phyloP scores from a whole-genome alignment of 2,888 invertebrate species.

The Globia sparganii region DNA sequence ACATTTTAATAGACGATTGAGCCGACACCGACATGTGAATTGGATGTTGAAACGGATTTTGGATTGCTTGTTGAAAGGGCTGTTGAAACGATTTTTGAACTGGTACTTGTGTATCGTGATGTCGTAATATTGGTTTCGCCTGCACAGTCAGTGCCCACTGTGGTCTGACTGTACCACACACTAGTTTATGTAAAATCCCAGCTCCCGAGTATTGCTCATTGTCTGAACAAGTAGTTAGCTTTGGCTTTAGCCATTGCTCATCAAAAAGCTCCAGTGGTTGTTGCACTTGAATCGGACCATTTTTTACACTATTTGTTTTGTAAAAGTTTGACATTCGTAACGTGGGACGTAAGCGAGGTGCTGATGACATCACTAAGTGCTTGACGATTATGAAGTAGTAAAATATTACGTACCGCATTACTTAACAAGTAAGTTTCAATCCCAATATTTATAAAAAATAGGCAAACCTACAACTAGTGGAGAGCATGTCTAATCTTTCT shows the following conservation, averaged over 20 bases:
- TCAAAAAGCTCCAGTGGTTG: neutral
- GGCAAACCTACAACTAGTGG: neutral
- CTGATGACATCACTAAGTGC: conserved; percentile 18
- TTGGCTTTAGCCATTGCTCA: conserved; percentile 17
- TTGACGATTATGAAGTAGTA: conserved; percentile 31
- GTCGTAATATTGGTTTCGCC: conserved; percentile 8
- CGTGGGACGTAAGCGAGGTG: conserved; percentile 35
- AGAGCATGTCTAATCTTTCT: neutral
- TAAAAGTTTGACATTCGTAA: conserved; percentile 5
- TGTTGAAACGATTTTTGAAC: neutral
- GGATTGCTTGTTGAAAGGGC: neutral
- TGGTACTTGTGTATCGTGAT: neutral
- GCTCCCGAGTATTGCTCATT: neutral
- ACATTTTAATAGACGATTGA: conserved; percentile 3
- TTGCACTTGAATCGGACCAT: neutral
- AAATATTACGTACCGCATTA: conserved; percentile 35
- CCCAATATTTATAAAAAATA: neutral
- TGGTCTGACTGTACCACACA: neutral
- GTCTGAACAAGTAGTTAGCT: neutral
- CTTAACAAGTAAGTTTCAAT: conserved; percentile 1
- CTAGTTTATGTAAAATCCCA: conserved; percentile 1
- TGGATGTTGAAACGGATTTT: neutral
- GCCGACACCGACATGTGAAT: neutral
- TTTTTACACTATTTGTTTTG: conserved; percentile 2
- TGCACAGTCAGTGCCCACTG: neutral